Evolutionary conservation across 2,888 invertebrate genomes (phyloP), one percentile per base, ranked within the genome.

Genomic region (Scaptomyza flava): DNA sequence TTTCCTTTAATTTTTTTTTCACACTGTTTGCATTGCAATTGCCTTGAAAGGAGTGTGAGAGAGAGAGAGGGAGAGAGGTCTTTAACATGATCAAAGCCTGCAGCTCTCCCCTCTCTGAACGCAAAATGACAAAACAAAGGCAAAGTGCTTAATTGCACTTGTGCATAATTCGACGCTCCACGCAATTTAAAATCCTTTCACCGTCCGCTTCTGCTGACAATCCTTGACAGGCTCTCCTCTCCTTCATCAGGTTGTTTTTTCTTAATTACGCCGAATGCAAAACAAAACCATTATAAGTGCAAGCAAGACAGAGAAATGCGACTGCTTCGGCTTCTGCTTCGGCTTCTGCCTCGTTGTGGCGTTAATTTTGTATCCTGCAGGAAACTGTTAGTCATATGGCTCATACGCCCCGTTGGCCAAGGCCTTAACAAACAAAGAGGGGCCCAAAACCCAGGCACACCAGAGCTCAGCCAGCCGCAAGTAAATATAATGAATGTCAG

Each of bases 121-220:
- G 23, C 23, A 43, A 12, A 43, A 12, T 17, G 48, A 20, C n/a
- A 23, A 17, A 30, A 54, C 48, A 62, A 52, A 33, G 50, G 58
- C 20, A 77, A 83, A 86, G 83, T 83, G 83, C 84, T 85, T 90
- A 90, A 90, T 90, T 89, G 90, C 87, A 87, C 86, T 89, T 80
- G 68, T 77, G 83, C 88, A 81, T 85, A 81, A 88, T 81, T 77
- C 76, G 66, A 65, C 73, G 72, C 73, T 77, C 60, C 66, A 71
- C 60, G 53, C 66, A 70, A 73, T 68, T 72, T 71, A 67, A 66
- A 46, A 27, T 27, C 27, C n/a, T 36, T 38, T 23, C 20, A 8
- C 17, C 17, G 33, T 20, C n/a, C 14, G 9, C 41, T 17, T 38
- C 38, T 17, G 41, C 41, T 70, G 69, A 63, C 71, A 64, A 72